A percentile compares a stretch with the other conserved stretches of the same genome.
These are phyloP conservation scores for Cerastis rubricosa DNA, from an alignment of 2,888 invertebrate species.

Conservation along the genomic window DNA sequence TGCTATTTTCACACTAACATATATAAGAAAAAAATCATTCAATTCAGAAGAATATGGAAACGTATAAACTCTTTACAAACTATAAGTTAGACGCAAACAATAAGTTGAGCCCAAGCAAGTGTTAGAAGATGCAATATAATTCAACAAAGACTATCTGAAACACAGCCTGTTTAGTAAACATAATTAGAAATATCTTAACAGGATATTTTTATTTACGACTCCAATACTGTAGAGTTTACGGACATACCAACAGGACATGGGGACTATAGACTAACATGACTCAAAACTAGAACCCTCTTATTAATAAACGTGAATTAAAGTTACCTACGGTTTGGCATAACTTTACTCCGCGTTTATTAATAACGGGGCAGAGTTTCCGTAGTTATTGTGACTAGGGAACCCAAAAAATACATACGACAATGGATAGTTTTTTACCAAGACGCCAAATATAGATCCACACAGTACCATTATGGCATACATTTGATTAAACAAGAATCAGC, in stretches of 20 bases:
- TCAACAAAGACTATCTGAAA: background rate
- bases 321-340: background rate
- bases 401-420: conserved; percentile 3
- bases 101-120: background rate
- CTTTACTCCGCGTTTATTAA: background rate
- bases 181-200: background rate
- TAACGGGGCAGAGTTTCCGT: background rate
- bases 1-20: background rate
- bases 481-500: conserved; percentile 10
- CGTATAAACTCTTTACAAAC: background rate
- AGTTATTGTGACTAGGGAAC: background rate
- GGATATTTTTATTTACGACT: background rate
- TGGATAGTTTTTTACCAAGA: background rate
- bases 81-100: background rate
- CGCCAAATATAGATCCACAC: background rate
- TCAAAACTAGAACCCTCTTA: background rate
- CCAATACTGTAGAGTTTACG: background rate
- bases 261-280: background rate
- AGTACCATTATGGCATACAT: background rate
- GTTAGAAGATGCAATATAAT: background rate
- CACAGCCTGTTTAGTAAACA: background rate
- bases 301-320: background rate
- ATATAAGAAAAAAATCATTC: background rate
- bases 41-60: background rate
- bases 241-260: background rate